A percentile compares a stretch with the other conserved stretches of the same genome.
These are phyloP conservation scores for Ctenomys sociabilis DNA, from an alignment of 2,113 vertebrate genomes.

Conservation along the genomic window DNA sequence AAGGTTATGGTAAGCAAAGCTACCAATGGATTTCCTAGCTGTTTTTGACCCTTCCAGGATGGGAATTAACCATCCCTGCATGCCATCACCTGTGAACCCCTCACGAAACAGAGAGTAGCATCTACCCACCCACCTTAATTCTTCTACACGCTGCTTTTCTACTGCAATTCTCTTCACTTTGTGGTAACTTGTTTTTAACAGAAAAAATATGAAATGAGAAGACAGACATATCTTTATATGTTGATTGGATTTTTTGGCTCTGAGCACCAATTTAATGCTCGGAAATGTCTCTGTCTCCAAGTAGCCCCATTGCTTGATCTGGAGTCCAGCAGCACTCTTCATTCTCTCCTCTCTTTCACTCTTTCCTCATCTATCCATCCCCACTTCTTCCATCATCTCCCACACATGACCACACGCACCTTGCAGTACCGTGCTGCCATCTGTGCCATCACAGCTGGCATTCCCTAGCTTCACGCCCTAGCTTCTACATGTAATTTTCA, in stretches of 20 bases:
- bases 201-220: not conserved
- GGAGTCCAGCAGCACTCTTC: not conserved
- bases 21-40: not conserved
- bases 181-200: not conserved
- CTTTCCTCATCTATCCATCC: not conserved
- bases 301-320: not conserved
- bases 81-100: not conserved
- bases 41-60: not conserved
- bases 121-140: not conserved
- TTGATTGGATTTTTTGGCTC: not conserved
- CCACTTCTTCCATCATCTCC: not conserved
- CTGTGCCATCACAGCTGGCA: not conserved
- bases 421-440: not conserved
- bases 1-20: not conserved
- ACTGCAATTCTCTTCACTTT: conserved; percentile 16
- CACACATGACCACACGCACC: not conserved
- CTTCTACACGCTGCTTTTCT: not conserved
- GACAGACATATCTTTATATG: not conserved
- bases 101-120: not conserved
- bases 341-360: not conserved
- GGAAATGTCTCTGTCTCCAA: not conserved
- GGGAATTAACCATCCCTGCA: not conserved
- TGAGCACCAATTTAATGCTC: not conserved
- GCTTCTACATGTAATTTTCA: not conserved
- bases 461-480: not conserved